A percentile compares a stretch with the other conserved stretches of the same genome.
Conservation (phyloP, 1,140 invertebrate species). For the Trichonephila clavipes region DNA sequence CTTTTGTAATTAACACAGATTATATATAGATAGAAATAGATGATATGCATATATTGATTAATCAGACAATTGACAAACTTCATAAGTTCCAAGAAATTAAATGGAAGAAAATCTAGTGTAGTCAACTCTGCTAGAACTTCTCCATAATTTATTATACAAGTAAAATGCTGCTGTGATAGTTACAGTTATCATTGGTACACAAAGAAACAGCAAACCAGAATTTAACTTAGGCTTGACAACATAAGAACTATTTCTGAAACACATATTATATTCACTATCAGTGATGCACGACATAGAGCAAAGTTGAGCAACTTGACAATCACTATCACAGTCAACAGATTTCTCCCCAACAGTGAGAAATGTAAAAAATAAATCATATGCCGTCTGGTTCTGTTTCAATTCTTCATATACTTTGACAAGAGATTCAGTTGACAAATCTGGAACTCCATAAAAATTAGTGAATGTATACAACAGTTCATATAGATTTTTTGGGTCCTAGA, state of each 20-base stretch:
- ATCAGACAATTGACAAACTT: background rate
- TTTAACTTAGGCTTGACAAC: background rate
- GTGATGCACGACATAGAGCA: slow-evolving; percentile 50
- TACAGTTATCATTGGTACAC: background rate
- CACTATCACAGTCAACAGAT: slow-evolving; percentile 9
- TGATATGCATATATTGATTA: too few species aligned
- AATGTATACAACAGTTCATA: slow-evolving; percentile 62
- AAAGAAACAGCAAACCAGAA: background rate
- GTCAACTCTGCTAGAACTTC: background rate
- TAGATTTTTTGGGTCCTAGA: background rate
- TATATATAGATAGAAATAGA: too few species aligned
- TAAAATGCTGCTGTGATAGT: background rate
- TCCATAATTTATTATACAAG: background rate
- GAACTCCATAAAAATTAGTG: slow-evolving; percentile 40
- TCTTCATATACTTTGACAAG: slow-evolving; percentile 49
- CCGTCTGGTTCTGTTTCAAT: background rate
- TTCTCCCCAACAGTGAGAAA: slow-evolving; percentile 48
- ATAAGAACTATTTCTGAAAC: slow-evolving; percentile 11
- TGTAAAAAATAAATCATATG: slow-evolving; percentile 27
- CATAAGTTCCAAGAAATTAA: background rate
- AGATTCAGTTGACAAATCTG: slow-evolving; percentile 57
- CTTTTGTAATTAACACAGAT: too few species aligned
- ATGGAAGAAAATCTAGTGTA: background rate
- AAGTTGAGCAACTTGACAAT: slow-evolving; percentile 42
- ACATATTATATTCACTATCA: slow-evolving; percentile 23